Percentiles rank a stretch among this genome's conserved stretches.
phyloP scores from a whole-genome alignment of 2,113 vertebrate species.

The Lathamus discolor region DNA sequence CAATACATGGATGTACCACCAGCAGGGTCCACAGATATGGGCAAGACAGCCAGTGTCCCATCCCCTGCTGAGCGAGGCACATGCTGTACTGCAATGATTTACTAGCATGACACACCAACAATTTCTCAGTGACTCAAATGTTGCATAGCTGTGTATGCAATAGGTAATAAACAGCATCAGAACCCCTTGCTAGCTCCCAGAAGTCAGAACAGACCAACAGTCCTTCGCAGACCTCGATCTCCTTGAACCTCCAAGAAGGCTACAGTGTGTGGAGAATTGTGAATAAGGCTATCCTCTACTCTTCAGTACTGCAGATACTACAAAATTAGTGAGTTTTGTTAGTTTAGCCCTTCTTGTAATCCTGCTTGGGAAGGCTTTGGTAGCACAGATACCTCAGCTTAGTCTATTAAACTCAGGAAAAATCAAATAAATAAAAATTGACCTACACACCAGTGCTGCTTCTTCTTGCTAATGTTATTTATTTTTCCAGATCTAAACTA shows the following conservation, averaged over 20 bases:
- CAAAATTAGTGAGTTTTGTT: not conserved
- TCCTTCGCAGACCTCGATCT: not conserved
- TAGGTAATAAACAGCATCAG: not conserved
- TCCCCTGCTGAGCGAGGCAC: not conserved
- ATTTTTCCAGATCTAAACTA: not conserved
- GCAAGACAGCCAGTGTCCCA: not conserved
- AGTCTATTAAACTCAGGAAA: not conserved
- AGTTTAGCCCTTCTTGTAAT: not conserved
- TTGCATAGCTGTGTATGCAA: not conserved
- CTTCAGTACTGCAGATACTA: not conserved
- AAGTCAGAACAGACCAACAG: not conserved
- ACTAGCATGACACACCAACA: not conserved
- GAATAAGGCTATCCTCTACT: not conserved
- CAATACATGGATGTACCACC: not conserved
- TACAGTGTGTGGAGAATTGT: not conserved
- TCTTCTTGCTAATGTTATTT: not conserved
- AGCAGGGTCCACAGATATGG: not conserved
- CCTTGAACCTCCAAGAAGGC: not conserved
- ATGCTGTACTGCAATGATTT: fast-evolving
- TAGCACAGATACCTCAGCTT: not conserved
- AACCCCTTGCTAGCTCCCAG: not conserved
- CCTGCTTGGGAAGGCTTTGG: not conserved
- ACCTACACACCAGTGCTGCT: not conserved
- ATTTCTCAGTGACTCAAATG: not conserved
- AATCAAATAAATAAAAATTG: not conserved